phyloP scores from a whole-genome alignment of 2,113 vertebrate species.

The Zootoca vivipara region DNA sequence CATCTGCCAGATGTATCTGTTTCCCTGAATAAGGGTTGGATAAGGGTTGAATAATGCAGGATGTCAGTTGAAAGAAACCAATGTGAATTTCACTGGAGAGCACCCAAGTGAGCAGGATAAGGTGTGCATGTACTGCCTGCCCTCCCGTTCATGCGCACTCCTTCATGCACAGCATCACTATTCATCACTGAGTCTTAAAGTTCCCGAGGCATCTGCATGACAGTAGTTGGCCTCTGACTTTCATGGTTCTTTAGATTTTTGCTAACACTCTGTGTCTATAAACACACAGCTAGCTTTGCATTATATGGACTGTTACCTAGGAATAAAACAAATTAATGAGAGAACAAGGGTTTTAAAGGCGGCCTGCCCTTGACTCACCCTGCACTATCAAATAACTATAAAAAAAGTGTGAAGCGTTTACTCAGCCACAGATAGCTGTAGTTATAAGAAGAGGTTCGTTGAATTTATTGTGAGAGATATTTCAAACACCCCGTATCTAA shows the following conservation, averaged over 20 bases:
- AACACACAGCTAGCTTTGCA: slow-evolving; percentile 5
- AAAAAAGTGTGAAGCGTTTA: slow-evolving; percentile 66
- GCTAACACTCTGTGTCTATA: neutral
- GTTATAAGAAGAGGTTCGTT: slow-evolving; percentile 59
- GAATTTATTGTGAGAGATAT: slow-evolving; percentile 65
- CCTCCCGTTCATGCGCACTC: no score
- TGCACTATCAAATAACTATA: slow-evolving; percentile 62
- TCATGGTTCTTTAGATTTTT: neutral
- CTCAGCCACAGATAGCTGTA: slow-evolving; percentile 64
- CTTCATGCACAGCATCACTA: no score
- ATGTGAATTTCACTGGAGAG: neutral
- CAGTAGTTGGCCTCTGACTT: neutral
- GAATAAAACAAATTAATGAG: slow-evolving; percentile 62
- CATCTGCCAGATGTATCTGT: neutral
- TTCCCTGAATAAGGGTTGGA: neutral
- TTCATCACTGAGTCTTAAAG: neutral
- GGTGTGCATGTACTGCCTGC: neutral
- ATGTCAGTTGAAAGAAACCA: neutral
- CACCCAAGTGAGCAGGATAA: neutral
- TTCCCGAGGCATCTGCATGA: neutral
- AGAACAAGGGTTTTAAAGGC: slow-evolving; percentile 49
- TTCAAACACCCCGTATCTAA: slow-evolving; percentile 59
- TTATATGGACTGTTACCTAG: slow-evolving; percentile 32
- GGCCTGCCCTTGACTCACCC: slow-evolving; percentile 62
- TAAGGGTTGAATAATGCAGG: neutral